Evolutionary conservation across 2,113 vertebrate species (phyloP).

Genomic region (Centropus bengalensis): DNA sequence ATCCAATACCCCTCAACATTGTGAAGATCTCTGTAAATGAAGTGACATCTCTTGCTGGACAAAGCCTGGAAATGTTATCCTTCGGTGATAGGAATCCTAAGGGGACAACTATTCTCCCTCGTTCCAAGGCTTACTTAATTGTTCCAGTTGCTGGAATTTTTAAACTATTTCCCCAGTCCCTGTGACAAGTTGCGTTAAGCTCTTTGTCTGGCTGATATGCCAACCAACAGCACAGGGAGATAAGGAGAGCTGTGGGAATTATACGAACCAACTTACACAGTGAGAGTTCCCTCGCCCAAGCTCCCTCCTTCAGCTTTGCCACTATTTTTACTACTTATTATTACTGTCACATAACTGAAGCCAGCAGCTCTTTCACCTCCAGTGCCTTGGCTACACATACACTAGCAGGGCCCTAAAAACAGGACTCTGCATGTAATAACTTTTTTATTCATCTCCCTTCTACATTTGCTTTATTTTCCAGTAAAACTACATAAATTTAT

Average conservation of each 20-base stretch:
- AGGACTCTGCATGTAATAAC: not conserved
- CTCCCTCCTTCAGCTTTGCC: not conserved
- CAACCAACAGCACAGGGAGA: slow-evolving; percentile 64
- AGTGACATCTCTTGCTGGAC: slow-evolving; percentile 65
- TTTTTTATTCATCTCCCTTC: not conserved
- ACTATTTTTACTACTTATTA: not conserved
- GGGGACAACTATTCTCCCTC: slow-evolving; percentile 52
- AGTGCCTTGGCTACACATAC: not conserved
- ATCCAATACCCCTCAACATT: slow-evolving; percentile 52
- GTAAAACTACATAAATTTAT: not conserved
- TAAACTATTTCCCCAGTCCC: slow-evolving; percentile 33
- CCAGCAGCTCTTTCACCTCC: slow-evolving; percentile 17
- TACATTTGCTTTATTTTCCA: not conserved
- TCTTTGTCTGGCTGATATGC: slow-evolving; percentile 69
- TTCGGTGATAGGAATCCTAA: slow-evolving; percentile 67
- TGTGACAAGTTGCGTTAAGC: slow-evolving; percentile 57
- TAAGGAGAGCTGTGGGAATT: slow-evolving; percentile 71
- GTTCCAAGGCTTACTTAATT: slow-evolving; percentile 57
- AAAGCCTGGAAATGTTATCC: slow-evolving; percentile 70
- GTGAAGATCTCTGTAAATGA: slow-evolving; percentile 56
- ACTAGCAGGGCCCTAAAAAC: not conserved
- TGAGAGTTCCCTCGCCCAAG: not conserved
- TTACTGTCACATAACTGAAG: not conserved
- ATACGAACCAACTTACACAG: not conserved
- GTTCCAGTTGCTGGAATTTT: slow-evolving; percentile 67